These are phyloP conservation scores for Pleuronectes platessa DNA, from an alignment of 2,113 vertebrate species.

Conservation along the genomic window DNA sequence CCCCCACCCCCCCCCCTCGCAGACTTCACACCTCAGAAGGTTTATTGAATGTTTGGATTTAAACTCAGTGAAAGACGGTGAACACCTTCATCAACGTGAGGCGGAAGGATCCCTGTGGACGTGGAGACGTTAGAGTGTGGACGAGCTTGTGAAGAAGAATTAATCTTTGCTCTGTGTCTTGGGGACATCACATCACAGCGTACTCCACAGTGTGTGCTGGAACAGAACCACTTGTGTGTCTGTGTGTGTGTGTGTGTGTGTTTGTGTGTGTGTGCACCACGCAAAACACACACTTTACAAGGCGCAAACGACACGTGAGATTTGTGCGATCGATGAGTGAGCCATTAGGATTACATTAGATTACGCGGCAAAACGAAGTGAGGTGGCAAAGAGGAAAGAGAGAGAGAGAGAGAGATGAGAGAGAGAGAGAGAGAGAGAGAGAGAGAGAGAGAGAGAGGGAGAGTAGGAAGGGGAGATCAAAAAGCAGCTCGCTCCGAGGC, in stretches of 20 bases:
- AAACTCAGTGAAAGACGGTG: not conserved
- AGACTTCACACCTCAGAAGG: conserved; percentile 9
- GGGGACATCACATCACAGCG: conserved; percentile 48
- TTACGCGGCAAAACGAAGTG: conserved; percentile 35
- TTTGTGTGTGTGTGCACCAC: not conserved
- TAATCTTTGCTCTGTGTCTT: conserved; percentile 44
- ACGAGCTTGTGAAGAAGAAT: conserved; percentile 58
- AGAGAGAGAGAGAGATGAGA: too few species aligned
- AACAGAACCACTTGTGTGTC: too few species aligned
- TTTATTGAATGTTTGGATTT: conserved; percentile 25
- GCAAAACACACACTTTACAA: conserved; percentile 18
- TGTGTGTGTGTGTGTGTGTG: too few species aligned
- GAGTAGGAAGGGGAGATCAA: not conserved
- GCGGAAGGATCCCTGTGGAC: conserved; percentile 29
- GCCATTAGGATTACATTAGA: conserved; percentile 65
- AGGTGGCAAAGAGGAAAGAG: not conserved
- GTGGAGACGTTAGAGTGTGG: conserved; percentile 34
- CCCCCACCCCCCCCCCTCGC: not conserved
- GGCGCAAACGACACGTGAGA: conserved; percentile 40
- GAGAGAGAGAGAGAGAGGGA: not conserved
- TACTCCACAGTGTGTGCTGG: conserved; percentile 17
- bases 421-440: not conserved
- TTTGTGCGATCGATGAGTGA: conserved; percentile 64
- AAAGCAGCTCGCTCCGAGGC: conserved; percentile 21
- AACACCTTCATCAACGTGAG: conserved; percentile 4